Evolutionary conservation across 2,113 vertebrate genomes (phyloP).

Genomic region (Heptranchias perlo): DNA sequence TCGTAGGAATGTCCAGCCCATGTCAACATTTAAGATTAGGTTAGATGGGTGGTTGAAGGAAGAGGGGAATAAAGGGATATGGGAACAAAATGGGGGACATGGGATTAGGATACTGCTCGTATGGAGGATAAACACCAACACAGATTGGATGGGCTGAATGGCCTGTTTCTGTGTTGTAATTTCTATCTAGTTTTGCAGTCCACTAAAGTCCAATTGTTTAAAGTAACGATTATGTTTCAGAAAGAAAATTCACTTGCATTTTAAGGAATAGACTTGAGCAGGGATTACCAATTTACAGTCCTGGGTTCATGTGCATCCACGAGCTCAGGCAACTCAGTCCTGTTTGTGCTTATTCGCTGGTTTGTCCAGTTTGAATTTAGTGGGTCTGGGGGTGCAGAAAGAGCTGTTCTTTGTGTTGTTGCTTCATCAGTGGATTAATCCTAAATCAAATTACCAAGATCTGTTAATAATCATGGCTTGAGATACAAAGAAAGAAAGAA

Average conservation of each 20-base stretch:
- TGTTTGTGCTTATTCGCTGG: neutral
- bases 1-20: neutral
- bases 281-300: neutral
- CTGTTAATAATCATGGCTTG: neutral
- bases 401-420: neutral
- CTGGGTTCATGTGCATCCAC: neutral
- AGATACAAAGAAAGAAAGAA: neutral
- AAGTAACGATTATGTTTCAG: neutral
- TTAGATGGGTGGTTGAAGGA: neutral
- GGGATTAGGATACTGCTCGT: neutral
- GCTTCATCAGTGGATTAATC: neutral
- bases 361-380: neutral
- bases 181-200: neutral
- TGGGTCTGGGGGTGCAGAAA: neutral
- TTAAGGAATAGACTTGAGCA: neutral
- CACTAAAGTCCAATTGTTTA: neutral
- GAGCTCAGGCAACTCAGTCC: neutral
- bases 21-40: neutral
- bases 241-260: neutral
- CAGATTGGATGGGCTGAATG: neutral
- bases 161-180: neutral
- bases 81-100: neutral
- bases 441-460: neutral
- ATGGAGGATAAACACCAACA: neutral
- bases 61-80: neutral